Conservation (phyloP, 2,888 invertebrate species). For the Plutella xylostella region DNA sequence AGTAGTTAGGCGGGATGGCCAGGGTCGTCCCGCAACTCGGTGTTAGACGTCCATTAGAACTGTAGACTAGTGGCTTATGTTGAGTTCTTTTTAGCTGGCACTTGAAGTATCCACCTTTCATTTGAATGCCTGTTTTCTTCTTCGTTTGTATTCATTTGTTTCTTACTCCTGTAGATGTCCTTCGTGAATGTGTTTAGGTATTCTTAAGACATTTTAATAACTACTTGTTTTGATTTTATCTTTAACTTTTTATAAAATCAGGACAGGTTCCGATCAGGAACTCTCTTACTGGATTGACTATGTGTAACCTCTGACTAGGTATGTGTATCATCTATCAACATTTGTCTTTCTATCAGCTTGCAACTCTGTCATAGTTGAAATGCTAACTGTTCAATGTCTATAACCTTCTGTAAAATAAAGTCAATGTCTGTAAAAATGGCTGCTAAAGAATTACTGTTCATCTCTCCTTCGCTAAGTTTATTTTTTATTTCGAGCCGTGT, state of each 20-base stretch:
- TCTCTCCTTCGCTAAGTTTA: slow-evolving; percentile 54
- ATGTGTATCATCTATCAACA: not conserved
- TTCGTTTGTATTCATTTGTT: slow-evolving; percentile 33
- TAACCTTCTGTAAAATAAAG: slow-evolving; percentile 8
- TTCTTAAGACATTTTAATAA: slow-evolving; percentile 7
- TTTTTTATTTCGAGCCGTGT: slow-evolving; percentile 60
- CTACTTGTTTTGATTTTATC: slow-evolving; percentile 16
- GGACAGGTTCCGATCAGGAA: slow-evolving; percentile 17
- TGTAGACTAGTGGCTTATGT: slow-evolving; percentile 55
- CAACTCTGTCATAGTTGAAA: not conserved
- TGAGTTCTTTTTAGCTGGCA: slow-evolving; percentile 61
- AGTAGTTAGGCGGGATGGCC: too few relatives aligned
- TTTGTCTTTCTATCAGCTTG: slow-evolving; percentile 3
- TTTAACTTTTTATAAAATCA: slow-evolving; percentile 11
- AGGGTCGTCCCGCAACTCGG: too few relatives aligned
- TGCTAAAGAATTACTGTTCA: slow-evolving; percentile 32
- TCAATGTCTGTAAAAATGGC: slow-evolving; percentile 23
- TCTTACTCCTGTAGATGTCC: slow-evolving; percentile 53
- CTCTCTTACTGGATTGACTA: not conserved
- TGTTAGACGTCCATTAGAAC: slow-evolving; percentile 61
- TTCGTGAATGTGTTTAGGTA: slow-evolving; percentile 30
- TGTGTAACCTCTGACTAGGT: not conserved
- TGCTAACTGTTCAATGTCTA: not conserved
- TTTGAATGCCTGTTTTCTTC: slow-evolving; percentile 46
- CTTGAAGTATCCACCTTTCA: slow-evolving; percentile 58